Conservation (phyloP, 1,140 invertebrate species). For the Drosophila eugracilis region DNA sequence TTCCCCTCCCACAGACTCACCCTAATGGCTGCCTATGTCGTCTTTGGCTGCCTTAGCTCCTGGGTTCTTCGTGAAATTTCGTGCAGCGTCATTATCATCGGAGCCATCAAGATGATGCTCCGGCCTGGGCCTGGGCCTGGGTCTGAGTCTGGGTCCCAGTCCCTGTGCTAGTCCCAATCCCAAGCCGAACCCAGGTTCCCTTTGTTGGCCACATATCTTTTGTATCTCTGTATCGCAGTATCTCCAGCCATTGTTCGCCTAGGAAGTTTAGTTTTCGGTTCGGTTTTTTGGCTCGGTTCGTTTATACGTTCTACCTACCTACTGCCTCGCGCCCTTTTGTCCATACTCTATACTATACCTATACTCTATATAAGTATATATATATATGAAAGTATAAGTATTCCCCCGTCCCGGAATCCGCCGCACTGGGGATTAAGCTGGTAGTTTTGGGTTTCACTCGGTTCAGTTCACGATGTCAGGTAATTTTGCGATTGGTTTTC, state of each 20-base stretch:
- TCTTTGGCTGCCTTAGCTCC: conserved; percentile 25
- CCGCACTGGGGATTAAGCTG: conserved; percentile 40
- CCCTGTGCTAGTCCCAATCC: conserved; percentile 26
- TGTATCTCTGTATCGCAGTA: conserved; percentile 62
- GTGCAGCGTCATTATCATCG: conserved; percentile 76
- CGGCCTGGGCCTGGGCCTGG: conserved; percentile 19
- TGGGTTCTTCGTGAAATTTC: conserved; percentile 67
- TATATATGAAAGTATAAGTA: conserved; percentile 18
- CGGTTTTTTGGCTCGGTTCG: conserved; percentile 40
- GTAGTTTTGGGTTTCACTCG: conserved; percentile 61
- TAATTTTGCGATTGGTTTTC: conserved; percentile 69
- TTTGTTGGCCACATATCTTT: conserved; percentile 60
- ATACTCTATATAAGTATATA: neutral
- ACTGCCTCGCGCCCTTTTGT: conserved; percentile 1
- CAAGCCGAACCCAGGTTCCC: conserved; percentile 14
- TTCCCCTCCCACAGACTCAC: conserved; percentile 32
- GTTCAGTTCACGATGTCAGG: conserved; percentile 54
- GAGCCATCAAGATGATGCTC: conserved; percentile 52
- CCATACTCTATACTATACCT: conserved; percentile 2
- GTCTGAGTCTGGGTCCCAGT: conserved; percentile 13
- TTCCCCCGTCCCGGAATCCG: conserved; percentile 7
- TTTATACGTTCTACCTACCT: conserved; percentile 46
- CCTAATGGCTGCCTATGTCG: conserved; percentile 44
- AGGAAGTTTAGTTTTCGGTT: conserved; percentile 48
- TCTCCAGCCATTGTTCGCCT: conserved; percentile 49